Evolutionary conservation across 2,888 invertebrate species (phyloP).

Genomic region (Pristionchus maxplancki): DNA sequence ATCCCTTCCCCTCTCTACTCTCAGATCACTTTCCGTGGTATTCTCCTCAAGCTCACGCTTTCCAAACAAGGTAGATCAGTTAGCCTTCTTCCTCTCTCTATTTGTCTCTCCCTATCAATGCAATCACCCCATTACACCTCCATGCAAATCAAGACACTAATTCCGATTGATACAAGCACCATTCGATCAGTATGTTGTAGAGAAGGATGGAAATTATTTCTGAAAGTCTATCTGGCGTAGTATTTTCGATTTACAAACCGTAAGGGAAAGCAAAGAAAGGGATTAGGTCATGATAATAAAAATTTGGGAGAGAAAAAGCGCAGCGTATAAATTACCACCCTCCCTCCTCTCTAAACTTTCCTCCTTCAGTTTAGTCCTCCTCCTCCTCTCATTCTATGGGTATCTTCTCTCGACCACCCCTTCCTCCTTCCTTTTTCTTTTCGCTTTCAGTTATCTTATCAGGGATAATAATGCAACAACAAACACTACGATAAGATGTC

Average conservation of each 20-base stretch:
- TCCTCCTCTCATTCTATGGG: not conserved
- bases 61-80: constrained; percentile 28
- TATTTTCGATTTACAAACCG: not conserved
- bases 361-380: constrained; percentile 3
- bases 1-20: not conserved
- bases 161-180: not conserved
- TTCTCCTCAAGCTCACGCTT: not conserved
- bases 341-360: not conserved
- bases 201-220: too few relatives aligned
- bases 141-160: constrained; percentile 37
- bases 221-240: not conserved
- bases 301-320: constrained; percentile 21
- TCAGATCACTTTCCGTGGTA: constrained; percentile 40
- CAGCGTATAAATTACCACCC: constrained; percentile 42
- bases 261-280: constrained; percentile 6
- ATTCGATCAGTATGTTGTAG: not conserved
- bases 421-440: not conserved
- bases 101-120: constrained; percentile 26
- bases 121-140: constrained; percentile 21
- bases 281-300: constrained; percentile 42
- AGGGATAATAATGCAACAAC: constrained; percentile 27
- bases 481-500: not conserved
- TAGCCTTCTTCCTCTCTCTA: not conserved
- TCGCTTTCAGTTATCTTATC: constrained; percentile 22
- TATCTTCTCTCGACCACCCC: not conserved